These are phyloP conservation scores for Rhopilema esculentum DNA, from an alignment of 30 jellyfish, hydroid and myxozoan species.

Conservation along the genomic window DNA sequence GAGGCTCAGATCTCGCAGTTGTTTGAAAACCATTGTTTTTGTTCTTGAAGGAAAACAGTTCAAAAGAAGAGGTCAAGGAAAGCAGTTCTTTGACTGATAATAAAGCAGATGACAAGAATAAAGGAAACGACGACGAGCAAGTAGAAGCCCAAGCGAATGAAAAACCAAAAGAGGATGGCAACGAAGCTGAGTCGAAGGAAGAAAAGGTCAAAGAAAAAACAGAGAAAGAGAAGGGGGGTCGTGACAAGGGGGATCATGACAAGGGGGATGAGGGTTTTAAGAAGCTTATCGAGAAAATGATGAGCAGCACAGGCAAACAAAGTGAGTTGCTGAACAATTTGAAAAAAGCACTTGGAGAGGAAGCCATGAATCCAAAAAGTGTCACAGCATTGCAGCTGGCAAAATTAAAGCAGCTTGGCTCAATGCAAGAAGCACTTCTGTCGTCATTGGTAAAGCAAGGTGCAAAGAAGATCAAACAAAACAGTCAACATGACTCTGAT, in stretches of 20 bases:
- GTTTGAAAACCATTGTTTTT: no score
- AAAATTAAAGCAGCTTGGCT: constrained; percentile 70
- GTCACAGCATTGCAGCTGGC: constrained; percentile 78
- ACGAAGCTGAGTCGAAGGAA: not conserved
- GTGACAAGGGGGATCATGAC: constrained; percentile 20
- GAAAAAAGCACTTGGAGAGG: constrained; percentile 68
- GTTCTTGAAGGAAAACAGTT: constrained; percentile 1
- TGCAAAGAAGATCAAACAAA: constrained; percentile 31
- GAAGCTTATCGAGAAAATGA: constrained; percentile 37
- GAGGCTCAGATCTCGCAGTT: no score
- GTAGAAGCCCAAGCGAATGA: not conserved
- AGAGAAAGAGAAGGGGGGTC: constrained; percentile 13
- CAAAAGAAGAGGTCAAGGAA: not conserved
- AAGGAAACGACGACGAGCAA: not conserved
- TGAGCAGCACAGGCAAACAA: constrained; percentile 67
- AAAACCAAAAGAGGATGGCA: constrained; percentile 21
- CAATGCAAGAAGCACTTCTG: constrained; percentile 79
- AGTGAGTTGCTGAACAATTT: constrained; percentile 47
- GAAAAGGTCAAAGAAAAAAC: constrained; percentile 1
- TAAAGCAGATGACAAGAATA: not conserved
- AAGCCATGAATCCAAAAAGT: constrained; percentile 54
- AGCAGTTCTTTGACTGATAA: not conserved
- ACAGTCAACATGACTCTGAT: constrained; percentile 2
- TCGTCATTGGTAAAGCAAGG: constrained; percentile 76
- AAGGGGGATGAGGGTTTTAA: not conserved